Evolutionary conservation across 2,888 invertebrate species (phyloP).

Genomic region (Drosophila gaucha): DNA sequence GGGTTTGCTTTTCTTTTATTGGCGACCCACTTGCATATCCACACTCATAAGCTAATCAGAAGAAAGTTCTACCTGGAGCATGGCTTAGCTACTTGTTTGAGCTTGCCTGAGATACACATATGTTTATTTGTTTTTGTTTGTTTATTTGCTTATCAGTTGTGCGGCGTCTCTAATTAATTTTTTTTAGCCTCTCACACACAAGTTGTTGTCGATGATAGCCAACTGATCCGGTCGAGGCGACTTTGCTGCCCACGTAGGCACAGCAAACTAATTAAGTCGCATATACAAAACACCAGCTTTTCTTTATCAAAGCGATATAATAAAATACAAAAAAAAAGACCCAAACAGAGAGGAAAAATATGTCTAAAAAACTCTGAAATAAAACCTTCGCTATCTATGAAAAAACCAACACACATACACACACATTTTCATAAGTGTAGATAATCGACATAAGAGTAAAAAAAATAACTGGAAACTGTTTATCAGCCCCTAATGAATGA

Average conservation of each 20-base stretch:
- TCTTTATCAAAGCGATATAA: slow-evolving; percentile 69
- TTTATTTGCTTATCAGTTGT: slow-evolving; percentile 71
- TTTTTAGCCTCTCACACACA: slow-evolving; percentile 16
- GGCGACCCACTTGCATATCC: slow-evolving; percentile 33
- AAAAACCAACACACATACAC: slow-evolving; percentile 29
- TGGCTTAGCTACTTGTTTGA: slow-evolving; percentile 15
- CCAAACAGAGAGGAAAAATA: slow-evolving; percentile 20
- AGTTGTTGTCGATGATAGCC: slow-evolving; percentile 43
- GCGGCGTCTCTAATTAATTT: slow-evolving; percentile 74
- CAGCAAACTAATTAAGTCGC: slow-evolving; percentile 75
- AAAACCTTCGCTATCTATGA: slow-evolving; percentile 52
- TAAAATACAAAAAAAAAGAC: slow-evolving; percentile 36
- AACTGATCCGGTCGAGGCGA: slow-evolving; percentile 56
- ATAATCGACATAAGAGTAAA: slow-evolving; percentile 46
- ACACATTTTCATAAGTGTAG: slow-evolving; percentile 19
- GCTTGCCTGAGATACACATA: slow-evolving; percentile 20
- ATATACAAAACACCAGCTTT: slow-evolving; percentile 67
- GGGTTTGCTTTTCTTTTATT: slow-evolving; percentile 13
- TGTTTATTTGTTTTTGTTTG: slow-evolving; percentile 55
- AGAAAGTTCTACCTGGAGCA: slow-evolving; percentile 64
- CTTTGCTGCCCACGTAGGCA: slow-evolving; percentile 62
- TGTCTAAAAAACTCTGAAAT: slow-evolving; percentile 24
- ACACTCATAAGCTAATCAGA: slow-evolving; percentile 35
- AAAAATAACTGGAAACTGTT: slow-evolving; percentile 45
- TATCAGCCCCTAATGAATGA: slow-evolving; percentile 70